phyloP scores from a whole-genome alignment of 1,140 invertebrate genomes.

The Achroia grisella region DNA sequence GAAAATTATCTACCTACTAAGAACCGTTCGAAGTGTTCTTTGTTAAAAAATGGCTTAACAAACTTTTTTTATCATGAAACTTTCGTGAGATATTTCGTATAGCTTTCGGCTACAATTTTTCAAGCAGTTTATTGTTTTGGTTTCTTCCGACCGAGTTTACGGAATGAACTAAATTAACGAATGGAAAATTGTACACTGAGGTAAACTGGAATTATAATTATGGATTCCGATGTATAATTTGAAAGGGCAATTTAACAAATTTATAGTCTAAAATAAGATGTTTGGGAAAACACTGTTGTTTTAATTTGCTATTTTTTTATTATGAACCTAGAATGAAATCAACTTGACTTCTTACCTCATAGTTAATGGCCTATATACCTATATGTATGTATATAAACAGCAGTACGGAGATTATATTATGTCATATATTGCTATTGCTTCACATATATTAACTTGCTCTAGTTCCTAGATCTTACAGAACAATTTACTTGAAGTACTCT shows the following conservation, averaged over 20 bases:
- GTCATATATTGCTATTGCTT: too few species aligned
- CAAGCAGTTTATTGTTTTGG: neutral
- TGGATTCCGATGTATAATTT: slow-evolving; percentile 13
- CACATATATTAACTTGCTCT: too few species aligned
- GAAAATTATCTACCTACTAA: slow-evolving; percentile 3
- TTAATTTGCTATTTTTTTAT: too few species aligned
- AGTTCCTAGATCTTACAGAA: too few species aligned
- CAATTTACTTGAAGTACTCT: too few species aligned
- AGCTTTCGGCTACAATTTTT: slow-evolving; percentile 5
- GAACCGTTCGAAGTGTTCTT: neutral
- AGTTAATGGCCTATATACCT: too few species aligned
- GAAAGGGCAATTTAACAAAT: slow-evolving; percentile 10
- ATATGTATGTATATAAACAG: too few species aligned
- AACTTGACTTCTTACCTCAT: too few species aligned
- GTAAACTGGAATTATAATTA: slow-evolving; percentile 20
- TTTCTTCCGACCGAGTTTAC: slow-evolving; percentile 6
- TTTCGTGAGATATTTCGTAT: slow-evolving; percentile 2
- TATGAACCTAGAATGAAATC: too few species aligned
- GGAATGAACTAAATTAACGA: slow-evolving; percentile 8
- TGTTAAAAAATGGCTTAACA: neutral
- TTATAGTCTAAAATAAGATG: slow-evolving; percentile 14
- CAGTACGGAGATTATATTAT: too few species aligned
- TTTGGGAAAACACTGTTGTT: neutral
- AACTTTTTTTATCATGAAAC: slow-evolving; percentile 2
- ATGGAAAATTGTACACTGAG: slow-evolving; percentile 14